Conservation (phyloP, 2,888 invertebrate species). For the Bombylius major region DNA sequence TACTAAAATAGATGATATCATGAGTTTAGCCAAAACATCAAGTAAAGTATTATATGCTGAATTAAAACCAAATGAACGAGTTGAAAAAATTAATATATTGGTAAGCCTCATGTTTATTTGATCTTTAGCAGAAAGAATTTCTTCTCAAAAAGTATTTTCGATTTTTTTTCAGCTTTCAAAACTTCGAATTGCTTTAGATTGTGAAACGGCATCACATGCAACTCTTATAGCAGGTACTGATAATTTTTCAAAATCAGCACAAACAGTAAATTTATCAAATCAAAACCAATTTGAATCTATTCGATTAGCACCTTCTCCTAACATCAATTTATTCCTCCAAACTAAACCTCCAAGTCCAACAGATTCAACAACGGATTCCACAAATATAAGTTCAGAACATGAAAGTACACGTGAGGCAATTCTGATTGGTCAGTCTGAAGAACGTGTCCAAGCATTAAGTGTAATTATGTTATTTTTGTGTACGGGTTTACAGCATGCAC, state of each 20-base stretch:
- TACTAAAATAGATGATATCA: conserved; percentile 58
- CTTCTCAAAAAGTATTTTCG: background rate
- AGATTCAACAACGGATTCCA: background rate
- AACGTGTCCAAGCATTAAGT: conserved; percentile 79
- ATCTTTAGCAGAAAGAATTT: background rate
- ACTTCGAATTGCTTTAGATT: conserved; percentile 61
- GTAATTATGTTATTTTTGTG: conserved; percentile 91
- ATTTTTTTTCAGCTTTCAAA: conserved; percentile 48
- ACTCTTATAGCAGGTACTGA: background rate
- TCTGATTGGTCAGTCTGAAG: conserved; percentile 55
- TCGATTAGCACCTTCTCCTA: conserved; percentile 5
- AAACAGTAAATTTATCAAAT: conserved; percentile 2
- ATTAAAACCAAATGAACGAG: conserved; percentile 53
- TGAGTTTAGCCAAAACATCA: conserved; percentile 77
- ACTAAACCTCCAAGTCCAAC: conserved; percentile 10
- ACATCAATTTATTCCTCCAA: conserved; percentile 11
- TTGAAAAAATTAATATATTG: conserved; percentile 73
- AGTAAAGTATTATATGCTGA: conserved; percentile 69
- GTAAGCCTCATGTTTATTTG: conserved; percentile 38
- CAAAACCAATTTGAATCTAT: background rate
- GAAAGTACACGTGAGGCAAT: conserved; percentile 27
- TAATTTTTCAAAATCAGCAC: conserved; percentile 23
- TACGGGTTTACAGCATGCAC: conserved; percentile 66
- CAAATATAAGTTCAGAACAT: conserved; percentile 10
- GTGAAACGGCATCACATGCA: conserved; percentile 48